Evolutionary conservation across 2,113 vertebrate species (phyloP), one percentile per base, ranked within the genome.

Genomic region (Ia io): DNA sequence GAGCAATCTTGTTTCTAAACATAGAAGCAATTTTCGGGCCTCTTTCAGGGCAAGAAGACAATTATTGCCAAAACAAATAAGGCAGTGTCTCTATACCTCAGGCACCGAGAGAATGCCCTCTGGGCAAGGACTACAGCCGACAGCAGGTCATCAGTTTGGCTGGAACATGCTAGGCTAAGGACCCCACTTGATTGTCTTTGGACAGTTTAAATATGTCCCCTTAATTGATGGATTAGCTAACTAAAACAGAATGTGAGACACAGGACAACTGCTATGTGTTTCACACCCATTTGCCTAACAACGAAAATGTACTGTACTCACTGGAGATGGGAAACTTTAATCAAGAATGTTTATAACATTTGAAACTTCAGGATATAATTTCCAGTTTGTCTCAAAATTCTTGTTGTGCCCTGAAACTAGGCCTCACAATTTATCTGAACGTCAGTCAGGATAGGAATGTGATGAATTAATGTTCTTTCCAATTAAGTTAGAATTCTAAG

Each of bases 1-100:
- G 95, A 98, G 96, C 98, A 98, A 98, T 98, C 98, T 98, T 98
- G 98, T 98, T 98, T 98, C 98, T 99, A 99, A 98, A 98, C 96
- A 98, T 98, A 99, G 98, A 98, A 98, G 97, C 98, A 98, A 98
- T 98, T 98, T 98, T 96, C 97, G 28, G 96, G 82, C 96, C 97
- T 94, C 96, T 98, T 97, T 98, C 96, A 97, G 98, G 98, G 98
- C 97, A 97, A 82, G 86, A 97, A 97, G 98, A 98, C 98, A 98
- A 98, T 99, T 98, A 99, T 97, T 98, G 97, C 93, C 97, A 97
- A 98, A 98, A 99, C 98, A 99, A 98, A 98, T 98, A 98, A 98
- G 98, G 98, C 97, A 98, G 98, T 99, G 98, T 99, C 98, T 98
- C 96, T 89, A 35, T 96, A 98, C 97, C 97, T 97, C 97, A 51